phyloP scores from a whole-genome alignment of 2,888 invertebrate genomes.

The Lymantria monacha region DNA sequence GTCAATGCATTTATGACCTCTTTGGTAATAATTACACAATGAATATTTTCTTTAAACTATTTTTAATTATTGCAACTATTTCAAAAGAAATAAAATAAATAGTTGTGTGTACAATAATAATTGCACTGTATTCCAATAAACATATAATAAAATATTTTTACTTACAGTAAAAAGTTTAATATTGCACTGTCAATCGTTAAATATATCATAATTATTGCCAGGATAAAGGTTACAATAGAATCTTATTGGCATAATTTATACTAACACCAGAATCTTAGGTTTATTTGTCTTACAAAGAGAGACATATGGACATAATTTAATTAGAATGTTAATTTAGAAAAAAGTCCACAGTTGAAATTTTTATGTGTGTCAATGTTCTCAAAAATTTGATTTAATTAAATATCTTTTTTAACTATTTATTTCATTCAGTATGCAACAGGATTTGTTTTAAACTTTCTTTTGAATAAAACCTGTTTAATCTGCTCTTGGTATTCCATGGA shows the following conservation, averaged over 20 bases:
- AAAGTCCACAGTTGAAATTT: slow-evolving; percentile 25
- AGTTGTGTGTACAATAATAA: slow-evolving; percentile 52
- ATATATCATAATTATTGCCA: slow-evolving; percentile 54
- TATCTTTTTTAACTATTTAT: not conserved
- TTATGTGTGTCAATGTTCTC: slow-evolving; percentile 19
- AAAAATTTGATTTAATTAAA: slow-evolving; percentile 8
- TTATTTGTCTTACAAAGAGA: slow-evolving; percentile 19
- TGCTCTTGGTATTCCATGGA: slow-evolving; percentile 32
- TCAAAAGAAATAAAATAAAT: slow-evolving; percentile 39
- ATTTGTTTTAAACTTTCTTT: slow-evolving; percentile 16
- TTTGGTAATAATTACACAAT: slow-evolving; percentile 64
- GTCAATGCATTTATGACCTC: slow-evolving; percentile 61
- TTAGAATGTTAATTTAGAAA: slow-evolving; percentile 27
- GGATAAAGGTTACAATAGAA: slow-evolving; percentile 38
- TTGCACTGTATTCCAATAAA: slow-evolving; percentile 64
- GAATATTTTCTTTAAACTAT: slow-evolving; percentile 36
- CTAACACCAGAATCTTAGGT: slow-evolving; percentile 31
- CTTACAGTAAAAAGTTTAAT: slow-evolving; percentile 76
- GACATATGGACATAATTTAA: slow-evolving; percentile 28
- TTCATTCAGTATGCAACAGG: slow-evolving; percentile 20
- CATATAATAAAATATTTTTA: slow-evolving; percentile 59
- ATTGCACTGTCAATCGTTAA: slow-evolving; percentile 69
- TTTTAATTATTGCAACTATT: slow-evolving; percentile 38
- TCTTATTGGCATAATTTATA: slow-evolving; percentile 39
- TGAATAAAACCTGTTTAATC: slow-evolving; percentile 21